Base-by-base conservation (phyloP, 1,140 invertebrate species). In the Stenopsyche tienmushanensis region DNA sequence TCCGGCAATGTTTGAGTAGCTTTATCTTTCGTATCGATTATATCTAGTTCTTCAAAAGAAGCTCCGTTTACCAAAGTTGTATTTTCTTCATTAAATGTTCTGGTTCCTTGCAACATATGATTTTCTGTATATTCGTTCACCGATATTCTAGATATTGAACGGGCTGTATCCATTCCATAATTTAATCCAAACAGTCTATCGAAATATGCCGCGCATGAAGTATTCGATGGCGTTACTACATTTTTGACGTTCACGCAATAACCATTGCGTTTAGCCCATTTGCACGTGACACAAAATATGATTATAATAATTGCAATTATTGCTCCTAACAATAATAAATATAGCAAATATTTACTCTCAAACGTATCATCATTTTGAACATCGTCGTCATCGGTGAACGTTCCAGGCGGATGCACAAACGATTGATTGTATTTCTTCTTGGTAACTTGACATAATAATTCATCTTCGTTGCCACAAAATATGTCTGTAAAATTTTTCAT, bases 1-100 rank as follows among this genome's bases (percentile, higher is more conserved):
- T 89, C 88, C 0, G 89, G 88, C 21, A 90, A 75, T 0, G 88
- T 89, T 73, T 89, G 87, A 1, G 86, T 88, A 1, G 83, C 86
- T 72, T 88, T 88, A 73, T 90, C 86, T 69, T 85, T 83, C 10
- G 77, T 80, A 5, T 80, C 80, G 7, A 82, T 74, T 34, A 34
- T 7, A 34, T n/a, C n/a, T 21, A 81, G 79, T 13, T 80, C 68
- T 5, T 80, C 80, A 0, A 78, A 77, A 64, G 64, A 25, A 72
- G 17, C 45, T 1, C 15, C 44, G 9, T 59, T 55, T 21, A 21
- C 49, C 3, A 66, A 57, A 18, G 71, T 74, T 1, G 77, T 76
- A 67, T 80, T 80, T 67, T 83, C 82, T 53, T 80, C 73, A 25
- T 81, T 76, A 54, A 77, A 73, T 9, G 72, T 74, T 75, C 71